phyloP scores from a whole-genome alignment of 2,113 vertebrate species.

The Phodopus roborovskii region DNA sequence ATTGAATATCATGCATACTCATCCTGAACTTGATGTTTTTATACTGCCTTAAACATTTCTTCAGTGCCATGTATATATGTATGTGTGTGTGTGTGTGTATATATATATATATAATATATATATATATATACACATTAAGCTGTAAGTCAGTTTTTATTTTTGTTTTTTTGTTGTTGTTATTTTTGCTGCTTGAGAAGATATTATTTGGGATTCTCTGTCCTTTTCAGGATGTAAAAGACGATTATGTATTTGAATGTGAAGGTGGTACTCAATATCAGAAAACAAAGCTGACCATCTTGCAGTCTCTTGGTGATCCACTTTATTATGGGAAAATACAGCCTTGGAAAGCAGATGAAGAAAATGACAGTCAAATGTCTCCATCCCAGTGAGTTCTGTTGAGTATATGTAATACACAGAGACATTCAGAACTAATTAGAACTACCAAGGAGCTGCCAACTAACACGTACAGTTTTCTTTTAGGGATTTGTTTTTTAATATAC shows the following conservation, averaged over 20 bases:
- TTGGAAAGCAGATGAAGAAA: slow-evolving; percentile 92
- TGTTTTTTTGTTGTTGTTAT: not conserved
- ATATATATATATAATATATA: too few relatives aligned
- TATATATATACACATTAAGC: too few relatives aligned
- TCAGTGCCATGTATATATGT: not conserved
- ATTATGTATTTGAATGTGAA: slow-evolving; percentile 98
- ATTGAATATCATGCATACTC: not conserved
- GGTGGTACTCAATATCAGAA: slow-evolving; percentile 93
- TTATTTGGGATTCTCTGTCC: slow-evolving; percentile 56
- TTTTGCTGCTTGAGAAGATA: not conserved
- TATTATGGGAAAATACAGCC: slow-evolving; percentile 98
- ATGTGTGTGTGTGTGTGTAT: too few relatives aligned
- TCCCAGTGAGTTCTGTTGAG: slow-evolving; percentile 91
- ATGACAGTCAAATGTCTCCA: slow-evolving; percentile 90
- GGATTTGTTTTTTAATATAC: not conserved
- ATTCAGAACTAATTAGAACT: not conserved
- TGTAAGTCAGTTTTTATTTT: not conserved
- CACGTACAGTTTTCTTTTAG: slow-evolving; percentile 1
- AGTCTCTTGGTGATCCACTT: slow-evolving; percentile 95
- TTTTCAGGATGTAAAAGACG: slow-evolving; percentile 94
- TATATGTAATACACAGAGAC: not conserved
- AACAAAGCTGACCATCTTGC: slow-evolving; percentile 96
- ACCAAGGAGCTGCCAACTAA: not conserved
- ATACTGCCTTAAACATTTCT: not conserved
- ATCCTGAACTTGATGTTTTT: not conserved